Percentiles rank a stretch among this genome's conserved stretches.
These are phyloP conservation scores for Smutsia gigantea DNA, from an alignment of 2,797 vertebrate species.

Conservation along the genomic window DNA sequence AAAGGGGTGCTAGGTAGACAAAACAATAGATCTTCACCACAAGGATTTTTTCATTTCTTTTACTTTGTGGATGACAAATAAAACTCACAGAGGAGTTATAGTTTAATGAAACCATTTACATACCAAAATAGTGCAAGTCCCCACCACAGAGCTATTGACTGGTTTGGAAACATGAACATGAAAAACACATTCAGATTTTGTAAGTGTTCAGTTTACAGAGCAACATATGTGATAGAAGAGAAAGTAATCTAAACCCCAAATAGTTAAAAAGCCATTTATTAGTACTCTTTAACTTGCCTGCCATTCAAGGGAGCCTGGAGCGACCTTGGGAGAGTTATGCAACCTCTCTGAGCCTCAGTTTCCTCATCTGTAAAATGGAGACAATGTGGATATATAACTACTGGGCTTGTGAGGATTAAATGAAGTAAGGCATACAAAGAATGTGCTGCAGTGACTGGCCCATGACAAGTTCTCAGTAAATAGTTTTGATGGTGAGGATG, in stretches of 20 bases:
- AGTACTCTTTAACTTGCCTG: background rate
- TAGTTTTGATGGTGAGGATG: background rate
- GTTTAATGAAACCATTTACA: conserved; percentile 39
- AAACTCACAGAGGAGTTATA: conserved; percentile 5
- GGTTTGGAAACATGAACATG: conserved; percentile 19
- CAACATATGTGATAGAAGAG: background rate
- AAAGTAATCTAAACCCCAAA: background rate
- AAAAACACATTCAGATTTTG: background rate
- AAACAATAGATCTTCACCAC: background rate
- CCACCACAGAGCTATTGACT: background rate
- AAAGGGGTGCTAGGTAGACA: background rate
- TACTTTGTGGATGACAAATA: conserved; percentile 7
- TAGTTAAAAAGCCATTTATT: background rate
- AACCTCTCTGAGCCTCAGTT: background rate
- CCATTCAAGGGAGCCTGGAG: background rate
- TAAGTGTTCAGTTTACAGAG: background rate
- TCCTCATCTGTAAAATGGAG: background rate
- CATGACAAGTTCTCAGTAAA: background rate
- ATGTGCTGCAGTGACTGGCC: background rate
- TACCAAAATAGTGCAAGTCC: background rate
- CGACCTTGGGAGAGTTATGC: background rate
- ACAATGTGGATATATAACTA: background rate
- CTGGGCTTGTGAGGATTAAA: background rate
- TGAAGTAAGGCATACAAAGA: background rate
- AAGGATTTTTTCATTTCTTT: conserved; percentile 2